A percentile compares a stretch with the other conserved stretches of the same genome.
phyloP scores from a whole-genome alignment of 2,888 invertebrate genomes.

The Machimus rusticus region DNA sequence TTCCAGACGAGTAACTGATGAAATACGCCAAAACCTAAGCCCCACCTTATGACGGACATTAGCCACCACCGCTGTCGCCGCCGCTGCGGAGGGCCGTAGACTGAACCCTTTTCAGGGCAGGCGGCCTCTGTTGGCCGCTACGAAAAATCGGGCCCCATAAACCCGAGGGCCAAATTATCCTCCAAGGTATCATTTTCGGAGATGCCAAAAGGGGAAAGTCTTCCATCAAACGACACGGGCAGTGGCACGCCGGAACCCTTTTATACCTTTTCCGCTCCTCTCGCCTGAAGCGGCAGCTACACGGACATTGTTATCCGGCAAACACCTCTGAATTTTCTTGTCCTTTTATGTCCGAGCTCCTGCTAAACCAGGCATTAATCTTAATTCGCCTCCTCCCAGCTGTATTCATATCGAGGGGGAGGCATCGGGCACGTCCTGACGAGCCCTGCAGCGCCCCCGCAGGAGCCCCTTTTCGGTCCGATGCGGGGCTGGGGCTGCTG shows the following conservation, averaged over 20 bases:
- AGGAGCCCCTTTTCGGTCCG: background rate
- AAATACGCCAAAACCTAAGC: conserved; percentile 3
- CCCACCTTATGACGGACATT: conserved; percentile 28
- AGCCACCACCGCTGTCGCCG: background rate
- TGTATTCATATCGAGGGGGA: conserved; percentile 41
- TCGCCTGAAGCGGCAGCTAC: background rate
- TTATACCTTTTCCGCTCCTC: background rate
- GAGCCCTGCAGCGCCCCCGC: background rate
- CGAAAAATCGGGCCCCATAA: conserved; percentile 47
- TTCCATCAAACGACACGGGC: conserved; percentile 47
- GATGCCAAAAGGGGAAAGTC: conserved; percentile 44
- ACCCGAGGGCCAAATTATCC: conserved; percentile 47
- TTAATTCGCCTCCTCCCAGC: conserved; percentile 47
- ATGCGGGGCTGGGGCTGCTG: background rate
- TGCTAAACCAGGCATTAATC: conserved; percentile 48
- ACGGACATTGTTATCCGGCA: conserved; percentile 33
- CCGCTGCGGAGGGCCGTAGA: background rate
- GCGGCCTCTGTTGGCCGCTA: conserved; percentile 10
- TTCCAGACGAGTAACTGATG: conserved; percentile 15
- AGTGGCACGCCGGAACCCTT: conserved; percentile 24
- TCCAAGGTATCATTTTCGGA: conserved; percentile 47
- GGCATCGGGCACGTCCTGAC: conserved; percentile 29
- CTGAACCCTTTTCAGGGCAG: background rate
- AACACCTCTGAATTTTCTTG: conserved; percentile 42
- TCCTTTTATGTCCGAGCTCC: conserved; percentile 44